phyloP scores from a whole-genome alignment of 2,113 vertebrate species.

The Ciconia stormi region DNA sequence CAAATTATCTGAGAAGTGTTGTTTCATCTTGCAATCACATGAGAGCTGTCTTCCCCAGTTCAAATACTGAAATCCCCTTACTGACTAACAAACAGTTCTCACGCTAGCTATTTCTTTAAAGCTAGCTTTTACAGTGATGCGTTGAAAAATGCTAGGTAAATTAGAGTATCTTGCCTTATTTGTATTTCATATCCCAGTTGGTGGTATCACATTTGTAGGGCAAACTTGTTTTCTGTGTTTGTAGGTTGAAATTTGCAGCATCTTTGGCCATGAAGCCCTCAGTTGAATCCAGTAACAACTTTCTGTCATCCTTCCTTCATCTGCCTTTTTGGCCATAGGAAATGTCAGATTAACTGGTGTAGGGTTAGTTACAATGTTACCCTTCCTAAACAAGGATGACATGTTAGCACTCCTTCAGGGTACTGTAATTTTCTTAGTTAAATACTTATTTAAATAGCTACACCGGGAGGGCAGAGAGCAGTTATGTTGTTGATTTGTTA shows the following conservation, averaged over 20 bases:
- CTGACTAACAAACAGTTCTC: not conserved
- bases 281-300: not conserved
- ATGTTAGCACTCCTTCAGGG: not conserved
- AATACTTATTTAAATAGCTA: not conserved
- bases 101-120: not conserved
- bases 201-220: not conserved
- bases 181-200: not conserved
- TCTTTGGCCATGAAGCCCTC: accelerated
- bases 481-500: not conserved
- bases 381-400: not conserved
- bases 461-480: not conserved
- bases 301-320: not conserved
- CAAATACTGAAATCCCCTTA: not conserved
- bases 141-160: not conserved
- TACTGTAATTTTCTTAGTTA: not conserved
- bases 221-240: not conserved
- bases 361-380: not conserved
- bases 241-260: not conserved
- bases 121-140: not conserved
- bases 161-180: not conserved
- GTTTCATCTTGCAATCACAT: not conserved
- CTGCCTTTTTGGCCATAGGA: not conserved
- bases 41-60: not conserved
- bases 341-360: not conserved
- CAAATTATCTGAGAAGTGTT: not conserved